phyloP scores from a whole-genome alignment of 2,888 invertebrate genomes.

The Podotricha telesiphe region DNA sequence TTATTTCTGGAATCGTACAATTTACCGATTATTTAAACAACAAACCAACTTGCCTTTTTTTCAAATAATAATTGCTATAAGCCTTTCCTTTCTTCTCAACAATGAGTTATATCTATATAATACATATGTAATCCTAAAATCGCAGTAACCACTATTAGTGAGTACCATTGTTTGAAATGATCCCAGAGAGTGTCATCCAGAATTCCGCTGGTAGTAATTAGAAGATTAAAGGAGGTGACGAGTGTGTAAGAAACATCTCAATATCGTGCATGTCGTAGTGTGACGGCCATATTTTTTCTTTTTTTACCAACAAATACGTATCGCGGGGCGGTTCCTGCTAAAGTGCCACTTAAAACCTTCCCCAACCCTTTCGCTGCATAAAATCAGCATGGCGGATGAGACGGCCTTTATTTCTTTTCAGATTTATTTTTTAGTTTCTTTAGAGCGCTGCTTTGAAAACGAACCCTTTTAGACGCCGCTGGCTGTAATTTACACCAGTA shows the following conservation, averaged over 20 bases:
- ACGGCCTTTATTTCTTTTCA: conserved; percentile 66
- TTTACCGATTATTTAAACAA: not conserved
- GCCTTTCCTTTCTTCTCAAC: not conserved
- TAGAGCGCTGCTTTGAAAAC: conserved; percentile 69
- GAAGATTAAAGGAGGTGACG: conserved; percentile 68
- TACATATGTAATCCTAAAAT: conserved; percentile 8
- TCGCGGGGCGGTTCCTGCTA: conserved; percentile 70
- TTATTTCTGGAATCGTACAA: not conserved
- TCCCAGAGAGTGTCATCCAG: conserved; percentile 47
- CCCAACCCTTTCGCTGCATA: conserved; percentile 73
- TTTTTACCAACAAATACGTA: conserved; percentile 61
- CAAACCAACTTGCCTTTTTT: not conserved
- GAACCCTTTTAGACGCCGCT: conserved; percentile 70
- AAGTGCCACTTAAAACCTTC: conserved; percentile 76
- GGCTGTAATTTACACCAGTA: conserved; percentile 76
- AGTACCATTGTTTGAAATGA: conserved; percentile 41
- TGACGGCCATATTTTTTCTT: conserved; percentile 67
- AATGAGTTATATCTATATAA: not conserved
- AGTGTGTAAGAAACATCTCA: conserved; percentile 49
- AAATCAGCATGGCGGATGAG: conserved; percentile 78
- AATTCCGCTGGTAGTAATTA: conserved; percentile 59
- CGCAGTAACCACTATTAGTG: conserved; percentile 18
- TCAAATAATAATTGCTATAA: not conserved
- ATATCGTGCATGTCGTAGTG: conserved; percentile 51
- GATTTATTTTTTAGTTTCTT: conserved; percentile 64